These are phyloP conservation scores for Scaeva pyrastri DNA, from an alignment of 2,888 invertebrate genomes.

Conservation along the genomic window DNA sequence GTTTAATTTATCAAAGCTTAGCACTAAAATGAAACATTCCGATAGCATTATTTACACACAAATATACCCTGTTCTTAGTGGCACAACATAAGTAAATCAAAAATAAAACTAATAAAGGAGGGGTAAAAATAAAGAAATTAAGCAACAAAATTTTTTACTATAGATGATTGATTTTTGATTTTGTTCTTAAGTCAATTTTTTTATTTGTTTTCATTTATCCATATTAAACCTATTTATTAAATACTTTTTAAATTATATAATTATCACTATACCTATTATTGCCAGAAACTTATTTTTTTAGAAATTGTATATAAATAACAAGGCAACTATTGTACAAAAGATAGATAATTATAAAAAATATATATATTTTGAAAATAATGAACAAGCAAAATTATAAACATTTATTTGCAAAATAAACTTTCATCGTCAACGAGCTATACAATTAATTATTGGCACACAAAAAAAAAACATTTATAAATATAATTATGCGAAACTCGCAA, in stretches of 20 bases:
- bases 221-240: conserved; percentile 66
- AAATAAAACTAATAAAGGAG: conserved; percentile 2
- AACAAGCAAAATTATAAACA: conserved; percentile 42
- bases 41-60: conserved; percentile 60
- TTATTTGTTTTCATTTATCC: conserved; percentile 56
- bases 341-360: conserved; percentile 30
- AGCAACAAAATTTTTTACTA: conserved; percentile 52
- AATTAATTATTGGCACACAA: conserved; percentile 7
- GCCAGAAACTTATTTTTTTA: conserved; percentile 52
- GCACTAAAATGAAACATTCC: conserved; percentile 65
- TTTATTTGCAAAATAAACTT: conserved; percentile 49
- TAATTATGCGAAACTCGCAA: conserved; percentile 31
- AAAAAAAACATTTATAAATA: conserved; percentile 31
- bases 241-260: conserved; percentile 37
- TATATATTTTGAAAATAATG: conserved; percentile 51
- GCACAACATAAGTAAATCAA: conserved; percentile 32
- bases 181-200: conserved; percentile 1
- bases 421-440: conserved; percentile 68
- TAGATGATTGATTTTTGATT: conserved; percentile 49
- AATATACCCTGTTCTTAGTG: conserved; percentile 2
- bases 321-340: conserved; percentile 62
- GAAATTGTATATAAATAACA: conserved; percentile 68
- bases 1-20: conserved; percentile 1
- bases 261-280: conserved; percentile 4
- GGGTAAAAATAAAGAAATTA: conserved; percentile 25